Evolutionary conservation across 2,888 invertebrate genomes (phyloP), one percentile per base, ranked within the genome.

Genomic region (Cybosia mesomella): DNA sequence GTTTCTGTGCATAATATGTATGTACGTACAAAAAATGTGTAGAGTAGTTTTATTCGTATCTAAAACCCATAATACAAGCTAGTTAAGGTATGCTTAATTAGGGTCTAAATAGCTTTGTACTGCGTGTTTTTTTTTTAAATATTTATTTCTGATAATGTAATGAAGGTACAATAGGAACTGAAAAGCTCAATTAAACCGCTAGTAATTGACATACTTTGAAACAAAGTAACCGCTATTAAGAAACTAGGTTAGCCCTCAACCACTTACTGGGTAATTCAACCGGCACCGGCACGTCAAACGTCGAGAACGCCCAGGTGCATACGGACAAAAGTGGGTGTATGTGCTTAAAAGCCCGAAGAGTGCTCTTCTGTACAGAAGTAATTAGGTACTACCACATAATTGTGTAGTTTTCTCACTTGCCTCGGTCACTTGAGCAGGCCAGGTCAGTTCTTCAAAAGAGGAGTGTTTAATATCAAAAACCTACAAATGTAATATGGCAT

Each of bases 181-280:
- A 54, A 54, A 22, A 11, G 4, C 22, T 13, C 13, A 5, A 24
- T 10, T 13, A n/a, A 49, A 49, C 8, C n/a, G 49, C 34, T 22
- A 22, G 57, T 67, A 49, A 67, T 58, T 62, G 54, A 67, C 28
- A 54, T 55, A 34, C 11, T 58, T 57, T 32, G 43, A 58, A 49
- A 62, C 57, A 62, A 63, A 58, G 67, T 58, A 49, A 62, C 58
- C 22, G 32, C 39, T 36, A 34, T 53, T 43, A n/a, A 9, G 18
- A 34, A 67, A 67, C 49, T 62, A 49, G 62, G 67, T 67, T 62
- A 63, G 58, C 34, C n/a, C 32, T 63, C 36, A 59, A 8, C 54
- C 58, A 24, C 34, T 61, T 22, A n/a, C 22, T 7, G 58, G n/a
- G 43, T 63, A 28, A 53, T 66, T 61, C 39, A 28, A 11, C 43